These are phyloP conservation scores for Parazoanthus darwini DNA, from an alignment of 92 coral and sea anemone species.

Conservation along the genomic window DNA sequence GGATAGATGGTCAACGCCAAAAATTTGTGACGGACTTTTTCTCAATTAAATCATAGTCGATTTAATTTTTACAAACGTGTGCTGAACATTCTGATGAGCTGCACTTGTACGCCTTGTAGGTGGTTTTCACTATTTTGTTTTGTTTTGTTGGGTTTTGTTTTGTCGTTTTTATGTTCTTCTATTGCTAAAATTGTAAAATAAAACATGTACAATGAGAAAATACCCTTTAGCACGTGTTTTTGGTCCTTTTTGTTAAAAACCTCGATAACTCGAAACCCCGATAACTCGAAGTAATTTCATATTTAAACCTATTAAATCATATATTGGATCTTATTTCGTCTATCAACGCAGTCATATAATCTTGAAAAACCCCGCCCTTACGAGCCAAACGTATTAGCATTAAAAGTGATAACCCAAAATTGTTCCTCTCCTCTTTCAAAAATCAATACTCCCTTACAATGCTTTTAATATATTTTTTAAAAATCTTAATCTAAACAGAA, in stretches of 20 bases:
- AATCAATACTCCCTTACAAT: too few species aligned
- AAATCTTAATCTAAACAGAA: too few species aligned
- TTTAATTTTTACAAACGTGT: too few species aligned
- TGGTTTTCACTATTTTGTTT: slow-evolving; percentile 26
- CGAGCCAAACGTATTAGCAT: too few species aligned
- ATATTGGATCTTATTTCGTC: too few species aligned
- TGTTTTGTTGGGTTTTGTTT: background rate
- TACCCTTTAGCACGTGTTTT: slow-evolving; percentile 18
- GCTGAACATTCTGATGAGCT: background rate
- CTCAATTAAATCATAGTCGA: background rate
- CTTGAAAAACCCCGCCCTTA: too few species aligned
- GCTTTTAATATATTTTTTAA: too few species aligned
- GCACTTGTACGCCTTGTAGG: slow-evolving; percentile 34
- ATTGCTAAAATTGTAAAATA: slow-evolving; percentile 15
- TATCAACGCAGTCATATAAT: too few species aligned
- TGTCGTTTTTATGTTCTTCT: background rate
- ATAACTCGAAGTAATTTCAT: too few species aligned
- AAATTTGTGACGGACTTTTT: slow-evolving; percentile 22
- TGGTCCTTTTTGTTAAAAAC: slow-evolving; percentile 11
- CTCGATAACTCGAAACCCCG: background rate
- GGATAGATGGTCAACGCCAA: slow-evolving; percentile 26
- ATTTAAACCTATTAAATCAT: too few species aligned
- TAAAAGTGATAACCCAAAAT: too few species aligned
- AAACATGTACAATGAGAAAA: slow-evolving; percentile 15
- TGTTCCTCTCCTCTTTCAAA: too few species aligned